phyloP scores from a whole-genome alignment of 1,140 invertebrate genomes.

The Chionoecetes opilio region DNA sequence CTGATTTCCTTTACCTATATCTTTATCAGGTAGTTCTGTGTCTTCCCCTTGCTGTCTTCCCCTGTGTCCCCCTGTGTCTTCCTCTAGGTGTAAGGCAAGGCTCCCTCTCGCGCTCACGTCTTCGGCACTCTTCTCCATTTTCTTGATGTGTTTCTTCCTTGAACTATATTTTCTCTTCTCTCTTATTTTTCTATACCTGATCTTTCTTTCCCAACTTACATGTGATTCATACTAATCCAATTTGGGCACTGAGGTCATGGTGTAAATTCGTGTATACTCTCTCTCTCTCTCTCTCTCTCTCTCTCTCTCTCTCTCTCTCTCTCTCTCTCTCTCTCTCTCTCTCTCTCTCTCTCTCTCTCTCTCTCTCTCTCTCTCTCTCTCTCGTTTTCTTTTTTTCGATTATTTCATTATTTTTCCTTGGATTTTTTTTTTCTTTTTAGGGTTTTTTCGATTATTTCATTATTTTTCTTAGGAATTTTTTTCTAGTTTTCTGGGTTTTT shows the following conservation, averaged over 20 bases:
- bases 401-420: not conserved
- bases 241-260: not conserved
- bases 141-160: too few species aligned
- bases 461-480: too few species aligned
- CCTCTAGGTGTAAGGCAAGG: too few species aligned
- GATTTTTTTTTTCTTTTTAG: not conserved
- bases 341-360: constrained; percentile 60
- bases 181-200: not conserved
- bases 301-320: constrained; percentile 60
- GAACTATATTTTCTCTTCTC: not conserved
- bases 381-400: not conserved
- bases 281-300: constrained; percentile 56
- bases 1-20: too few species aligned
- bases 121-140: too few species aligned
- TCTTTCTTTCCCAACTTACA: not conserved
- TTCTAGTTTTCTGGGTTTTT: too few species aligned
- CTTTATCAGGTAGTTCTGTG: not conserved
- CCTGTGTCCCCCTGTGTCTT: too few species aligned
- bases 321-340: constrained; percentile 60
- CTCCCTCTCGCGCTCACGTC: too few species aligned
- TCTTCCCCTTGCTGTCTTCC: too few species aligned
- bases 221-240: not conserved
- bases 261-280: not conserved
- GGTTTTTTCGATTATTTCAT: not conserved
- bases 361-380: constrained; percentile 44